Percentiles rank a stretch among this genome's conserved stretches.
These are phyloP conservation scores for Eupithecia exiguata DNA, from an alignment of 2,888 invertebrate species.

Conservation along the genomic window DNA sequence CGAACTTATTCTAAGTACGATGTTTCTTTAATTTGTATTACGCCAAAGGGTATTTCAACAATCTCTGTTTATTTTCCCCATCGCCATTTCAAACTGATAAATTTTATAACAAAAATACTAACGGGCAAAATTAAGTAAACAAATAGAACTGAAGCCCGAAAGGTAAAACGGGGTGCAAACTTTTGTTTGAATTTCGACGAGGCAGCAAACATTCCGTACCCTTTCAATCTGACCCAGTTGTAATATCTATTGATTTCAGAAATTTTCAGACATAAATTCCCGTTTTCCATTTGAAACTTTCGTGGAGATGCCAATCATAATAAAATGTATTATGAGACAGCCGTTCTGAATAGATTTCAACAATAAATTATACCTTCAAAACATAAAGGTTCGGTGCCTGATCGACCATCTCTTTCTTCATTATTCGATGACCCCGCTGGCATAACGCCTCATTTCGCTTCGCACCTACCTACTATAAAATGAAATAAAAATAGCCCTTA, in stretches of 20 bases:
- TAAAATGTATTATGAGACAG: conserved; percentile 12
- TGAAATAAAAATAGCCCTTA: too few relatives aligned
- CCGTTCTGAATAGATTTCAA: conserved; percentile 12
- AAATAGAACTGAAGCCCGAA: background rate
- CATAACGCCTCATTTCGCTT: background rate
- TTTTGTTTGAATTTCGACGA: conserved; percentile 43
- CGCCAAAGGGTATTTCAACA: background rate
- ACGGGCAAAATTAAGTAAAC: background rate
- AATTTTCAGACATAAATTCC: conserved; percentile 16
- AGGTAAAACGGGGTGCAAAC: conserved; percentile 45
- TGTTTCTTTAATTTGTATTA: too few relatives aligned
- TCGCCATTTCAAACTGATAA: background rate
- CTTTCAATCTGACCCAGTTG: conserved; percentile 38
- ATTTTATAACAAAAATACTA: background rate
- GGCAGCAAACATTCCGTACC: conserved; percentile 31
- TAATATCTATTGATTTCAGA: conserved; percentile 37
- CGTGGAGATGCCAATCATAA: conserved; percentile 6
- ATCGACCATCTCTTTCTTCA: background rate
- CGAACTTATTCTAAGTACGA: too few relatives aligned
- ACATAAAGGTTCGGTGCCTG: background rate
- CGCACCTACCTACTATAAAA: background rate
- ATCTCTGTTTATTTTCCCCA: background rate
- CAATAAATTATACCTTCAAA: background rate
- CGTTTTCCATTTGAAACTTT: conserved; percentile 5
- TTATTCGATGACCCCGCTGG: background rate